A percentile compares a stretch with the other conserved stretches of the same genome.
phyloP scores from a whole-genome alignment of 2,888 invertebrate species.

The Drosophila birchii region DNA sequence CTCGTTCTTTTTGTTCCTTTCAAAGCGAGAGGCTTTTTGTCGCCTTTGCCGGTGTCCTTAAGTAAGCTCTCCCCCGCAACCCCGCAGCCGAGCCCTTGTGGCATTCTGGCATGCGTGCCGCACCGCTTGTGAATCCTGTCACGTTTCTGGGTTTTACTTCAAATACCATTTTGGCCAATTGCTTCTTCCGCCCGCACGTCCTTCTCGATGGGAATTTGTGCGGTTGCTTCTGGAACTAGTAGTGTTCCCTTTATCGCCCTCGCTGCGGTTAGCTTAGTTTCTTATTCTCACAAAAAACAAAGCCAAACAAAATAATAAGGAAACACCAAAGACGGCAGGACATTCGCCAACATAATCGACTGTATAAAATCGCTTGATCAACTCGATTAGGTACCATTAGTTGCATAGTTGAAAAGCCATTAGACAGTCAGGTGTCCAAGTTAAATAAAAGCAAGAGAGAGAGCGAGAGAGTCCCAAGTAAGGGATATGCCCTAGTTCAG shows the following conservation, averaged over 20 bases:
- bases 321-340: background rate
- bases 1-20: background rate
- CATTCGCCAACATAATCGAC: constrained; percentile 2
- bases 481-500: background rate
- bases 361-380: constrained; percentile 7
- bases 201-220: constrained; percentile 5
- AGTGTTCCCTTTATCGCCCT: background rate
- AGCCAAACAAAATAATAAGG: background rate
- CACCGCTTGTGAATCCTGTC: constrained; percentile 64
- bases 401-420: background rate
- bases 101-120: constrained; percentile 47
- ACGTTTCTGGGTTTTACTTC: constrained; percentile 72
- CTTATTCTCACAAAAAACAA: background rate
- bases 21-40: constrained; percentile 24
- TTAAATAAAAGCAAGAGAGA: background rate
- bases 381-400: constrained; percentile 1
- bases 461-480: background rate
- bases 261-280: background rate
- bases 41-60: constrained; percentile 24
- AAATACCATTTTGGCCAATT: constrained; percentile 75
- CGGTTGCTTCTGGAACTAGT: background rate
- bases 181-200: constrained; percentile 48
- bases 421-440: background rate
- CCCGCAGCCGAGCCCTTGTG: constrained; percentile 1
- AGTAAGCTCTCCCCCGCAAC: constrained; percentile 6